Evolutionary conservation across 2,113 vertebrate genomes (phyloP).

Genomic region (Cacatua alba): DNA sequence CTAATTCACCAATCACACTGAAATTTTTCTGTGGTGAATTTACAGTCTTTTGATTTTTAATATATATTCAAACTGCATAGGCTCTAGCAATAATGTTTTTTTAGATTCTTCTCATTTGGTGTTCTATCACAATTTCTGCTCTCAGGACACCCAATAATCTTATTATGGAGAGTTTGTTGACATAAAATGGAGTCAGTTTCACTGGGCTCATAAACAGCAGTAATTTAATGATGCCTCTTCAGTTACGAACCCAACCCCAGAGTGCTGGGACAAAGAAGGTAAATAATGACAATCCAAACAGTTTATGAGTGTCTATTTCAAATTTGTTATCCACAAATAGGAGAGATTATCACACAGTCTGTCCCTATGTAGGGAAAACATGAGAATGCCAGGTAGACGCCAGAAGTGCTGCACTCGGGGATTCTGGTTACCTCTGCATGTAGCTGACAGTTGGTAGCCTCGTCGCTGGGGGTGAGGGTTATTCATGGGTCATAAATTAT

Average conservation of each 20-base stretch:
- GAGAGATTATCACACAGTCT: neutral
- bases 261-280: neutral
- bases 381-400: neutral
- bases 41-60: neutral
- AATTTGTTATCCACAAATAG: neutral
- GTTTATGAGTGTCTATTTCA: neutral
- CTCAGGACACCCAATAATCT: neutral
- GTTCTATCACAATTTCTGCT: neutral
- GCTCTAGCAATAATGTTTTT: neutral
- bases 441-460: neutral
- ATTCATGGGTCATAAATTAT: neutral
- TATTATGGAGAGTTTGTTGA: neutral
- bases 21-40: neutral
- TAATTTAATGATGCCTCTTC: neutral
- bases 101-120: neutral
- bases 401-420: neutral
- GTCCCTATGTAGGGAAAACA: neutral
- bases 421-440: neutral
- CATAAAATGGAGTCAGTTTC: neutral
- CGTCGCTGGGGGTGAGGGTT: neutral
- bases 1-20: neutral
- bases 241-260: neutral
- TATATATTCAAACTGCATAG: rapidly evolving
- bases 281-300: neutral
- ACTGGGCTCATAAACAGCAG: neutral